phyloP scores from a whole-genome alignment of 2,113 vertebrate genomes.

The Corythaeola cristata region DNA sequence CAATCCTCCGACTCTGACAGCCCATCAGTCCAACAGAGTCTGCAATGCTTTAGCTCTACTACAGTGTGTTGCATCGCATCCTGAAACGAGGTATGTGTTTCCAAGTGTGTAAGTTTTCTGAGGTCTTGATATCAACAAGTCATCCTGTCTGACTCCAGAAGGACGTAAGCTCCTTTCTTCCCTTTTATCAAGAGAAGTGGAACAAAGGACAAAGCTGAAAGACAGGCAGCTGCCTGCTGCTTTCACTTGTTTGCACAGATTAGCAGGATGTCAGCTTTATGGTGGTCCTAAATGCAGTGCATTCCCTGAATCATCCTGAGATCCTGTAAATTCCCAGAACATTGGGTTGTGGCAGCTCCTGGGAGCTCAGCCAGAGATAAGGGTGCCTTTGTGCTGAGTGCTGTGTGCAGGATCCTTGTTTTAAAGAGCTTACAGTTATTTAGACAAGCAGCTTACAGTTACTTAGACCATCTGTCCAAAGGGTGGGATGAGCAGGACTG shows the following conservation, averaged over 20 bases:
- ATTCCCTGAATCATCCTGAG: not conserved
- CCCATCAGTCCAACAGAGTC: conserved; percentile 97
- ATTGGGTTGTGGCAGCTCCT: not conserved
- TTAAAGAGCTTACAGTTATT: not conserved
- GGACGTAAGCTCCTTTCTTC: not conserved
- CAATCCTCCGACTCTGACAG: conserved; percentile 95
- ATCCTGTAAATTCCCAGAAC: not conserved
- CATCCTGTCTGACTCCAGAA: not conserved
- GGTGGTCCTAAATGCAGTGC: not conserved
- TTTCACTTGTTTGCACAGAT: not conserved
- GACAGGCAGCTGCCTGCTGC: not conserved
- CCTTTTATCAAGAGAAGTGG: not conserved
- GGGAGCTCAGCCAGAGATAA: not conserved
- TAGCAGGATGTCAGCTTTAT: not conserved
- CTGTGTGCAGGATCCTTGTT: not conserved
- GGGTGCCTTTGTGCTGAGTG: not conserved
- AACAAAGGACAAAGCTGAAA: not conserved
- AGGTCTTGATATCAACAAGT: not conserved
- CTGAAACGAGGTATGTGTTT: conserved; percentile 88
- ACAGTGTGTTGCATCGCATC: conserved; percentile 96
- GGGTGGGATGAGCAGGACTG: not conserved
- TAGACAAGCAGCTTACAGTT: not conserved
- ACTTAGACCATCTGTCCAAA: not conserved
- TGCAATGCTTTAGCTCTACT: conserved; percentile 95
- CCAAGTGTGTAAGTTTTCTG: not conserved